Evolutionary conservation across 2,113 vertebrate genomes (phyloP).

Genomic region (Bagarius yarrelli): DNA sequence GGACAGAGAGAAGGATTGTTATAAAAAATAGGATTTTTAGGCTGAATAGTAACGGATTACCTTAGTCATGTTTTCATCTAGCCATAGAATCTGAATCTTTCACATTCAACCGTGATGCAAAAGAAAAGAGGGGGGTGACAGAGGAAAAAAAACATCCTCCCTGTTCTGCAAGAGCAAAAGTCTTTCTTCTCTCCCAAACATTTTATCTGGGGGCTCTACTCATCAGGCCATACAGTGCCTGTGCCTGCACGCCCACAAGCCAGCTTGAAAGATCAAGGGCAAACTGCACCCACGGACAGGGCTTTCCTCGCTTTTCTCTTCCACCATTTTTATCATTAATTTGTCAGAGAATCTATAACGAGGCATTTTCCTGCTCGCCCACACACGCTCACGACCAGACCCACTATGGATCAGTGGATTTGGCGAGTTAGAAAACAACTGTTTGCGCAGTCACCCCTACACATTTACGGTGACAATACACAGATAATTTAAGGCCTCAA

Average conservation of each 20-base stretch:
- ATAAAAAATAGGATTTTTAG: neutral
- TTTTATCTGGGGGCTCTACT: conserved; percentile 41
- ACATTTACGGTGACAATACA: conserved; percentile 42
- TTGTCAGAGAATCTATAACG: conserved; percentile 71
- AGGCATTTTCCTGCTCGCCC: conserved; percentile 66
- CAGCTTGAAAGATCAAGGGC: conserved; percentile 55
- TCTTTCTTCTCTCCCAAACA: conserved; percentile 44
- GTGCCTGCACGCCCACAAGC: conserved; percentile 63
- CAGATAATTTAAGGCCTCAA: conserved; percentile 45
- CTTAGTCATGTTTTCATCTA: neutral
- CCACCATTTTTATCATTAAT: conserved; percentile 63
- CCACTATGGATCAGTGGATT: conserved; percentile 44
- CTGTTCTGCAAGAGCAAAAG: conserved; percentile 35
- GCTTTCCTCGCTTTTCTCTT: conserved; percentile 58
- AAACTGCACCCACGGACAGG: conserved; percentile 60
- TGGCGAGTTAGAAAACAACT: conserved; percentile 38
- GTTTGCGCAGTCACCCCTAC: conserved; percentile 40
- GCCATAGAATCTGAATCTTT: neutral
- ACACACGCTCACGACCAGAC: conserved; percentile 54
- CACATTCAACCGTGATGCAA: neutral
- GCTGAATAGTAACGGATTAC: too few species aligned
- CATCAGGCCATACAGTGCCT: conserved; percentile 57
- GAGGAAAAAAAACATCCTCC: conserved; percentile 16
- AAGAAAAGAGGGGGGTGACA: neutral
- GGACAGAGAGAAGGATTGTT: neutral